Evolutionary conservation across 2,113 vertebrate species (phyloP).

Genomic region (Anhinga rufa): DNA sequence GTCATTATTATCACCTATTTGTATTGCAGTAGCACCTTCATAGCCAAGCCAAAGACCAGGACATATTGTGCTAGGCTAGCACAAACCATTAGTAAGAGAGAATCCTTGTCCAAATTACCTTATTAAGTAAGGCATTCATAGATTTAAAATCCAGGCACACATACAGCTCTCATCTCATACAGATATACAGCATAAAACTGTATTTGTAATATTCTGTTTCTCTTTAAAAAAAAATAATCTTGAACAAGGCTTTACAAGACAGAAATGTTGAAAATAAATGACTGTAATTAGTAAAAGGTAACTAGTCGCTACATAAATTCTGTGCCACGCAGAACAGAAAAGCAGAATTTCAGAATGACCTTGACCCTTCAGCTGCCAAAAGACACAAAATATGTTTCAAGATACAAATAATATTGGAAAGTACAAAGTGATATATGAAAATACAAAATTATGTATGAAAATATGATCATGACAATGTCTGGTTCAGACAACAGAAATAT

Average conservation of each 20-base stretch:
- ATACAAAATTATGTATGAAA: conserved; percentile 8
- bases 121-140: not conserved
- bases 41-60: not conserved
- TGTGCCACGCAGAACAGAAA: not conserved
- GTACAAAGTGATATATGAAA: not conserved
- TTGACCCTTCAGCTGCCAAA: not conserved
- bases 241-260: not conserved
- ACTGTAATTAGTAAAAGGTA: not conserved
- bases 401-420: not conserved
- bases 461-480: not conserved
- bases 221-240: not conserved
- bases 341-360: not conserved
- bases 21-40: not conserved
- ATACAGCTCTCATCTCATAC: not conserved
- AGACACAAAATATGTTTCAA: not conserved
- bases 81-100: not conserved
- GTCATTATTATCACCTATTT: not conserved
- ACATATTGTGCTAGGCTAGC: not conserved
- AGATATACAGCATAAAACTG: not conserved
- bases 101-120: not conserved
- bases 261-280: not conserved
- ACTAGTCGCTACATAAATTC: not conserved
- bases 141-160: not conserved
- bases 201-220: not conserved
- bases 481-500: not conserved